Evolutionary conservation across 2,888 invertebrate species (phyloP), one percentile per base, ranked within the genome.

Genomic region (Aromia moschata): DNA sequence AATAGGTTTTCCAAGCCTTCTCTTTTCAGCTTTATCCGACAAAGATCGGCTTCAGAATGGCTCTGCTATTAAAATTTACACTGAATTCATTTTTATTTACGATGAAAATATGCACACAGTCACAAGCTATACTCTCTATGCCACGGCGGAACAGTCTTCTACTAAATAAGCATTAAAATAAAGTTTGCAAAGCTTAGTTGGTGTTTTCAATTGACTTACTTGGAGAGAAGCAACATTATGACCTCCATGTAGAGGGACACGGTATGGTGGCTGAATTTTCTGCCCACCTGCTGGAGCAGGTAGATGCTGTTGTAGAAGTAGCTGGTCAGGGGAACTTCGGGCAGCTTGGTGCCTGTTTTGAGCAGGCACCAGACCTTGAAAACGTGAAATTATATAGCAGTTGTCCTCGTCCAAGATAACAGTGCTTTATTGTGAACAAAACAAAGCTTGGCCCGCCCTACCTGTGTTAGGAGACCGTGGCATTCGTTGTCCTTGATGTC

Each of bases 401-500:
- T n/a, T n/a, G n/a, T n/a, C n/a, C n/a, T n/a, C n/a, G n/a, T n/a
- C n/a, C n/a, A n/a, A n/a, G n/a, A n/a, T n/a, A n/a, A n/a, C n/a
- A n/a, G n/a, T n/a, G n/a, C n/a, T n/a, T n/a, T n/a, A n/a, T n/a
- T n/a, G n/a, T n/a, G n/a, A n/a, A n/a, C n/a, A n/a, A n/a, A n/a
- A n/a, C n/a, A 7, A 9, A 58, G 45, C 25, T 57, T 37, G 51
- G 56, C 45, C 53, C 10, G 45, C 44, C 70, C 73, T 77, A 89
- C 89, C 84, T 89, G 89, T 41, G 90, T 78, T 44, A 89, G 77
- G 58, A 85, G 77, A 14, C 91, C 92, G 77, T 92, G 91, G 45
- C 85, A 83, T 58, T 82, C 82, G 78, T 90, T 91, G 57, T 85
- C 84, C 3, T 75, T 75, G 5, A 83, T 73, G 1, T 60, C 60